These are phyloP conservation scores for Aplodontia rufa DNA, from an alignment of 2,113 vertebrate species.

Conservation along the genomic window DNA sequence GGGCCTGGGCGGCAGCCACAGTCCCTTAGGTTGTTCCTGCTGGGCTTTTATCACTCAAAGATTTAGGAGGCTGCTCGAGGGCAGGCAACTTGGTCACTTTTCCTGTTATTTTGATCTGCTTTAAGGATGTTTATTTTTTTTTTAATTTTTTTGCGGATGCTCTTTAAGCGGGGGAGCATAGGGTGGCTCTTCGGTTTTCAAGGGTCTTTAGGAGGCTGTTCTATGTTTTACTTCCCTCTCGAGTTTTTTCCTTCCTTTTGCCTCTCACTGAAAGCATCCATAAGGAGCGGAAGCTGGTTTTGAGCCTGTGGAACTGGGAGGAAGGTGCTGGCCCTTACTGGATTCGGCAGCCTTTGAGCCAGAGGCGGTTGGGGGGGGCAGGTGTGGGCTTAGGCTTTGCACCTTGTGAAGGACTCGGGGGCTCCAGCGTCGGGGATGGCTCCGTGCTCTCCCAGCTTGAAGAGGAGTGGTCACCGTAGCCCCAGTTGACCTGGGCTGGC, in stretches of 20 bases:
- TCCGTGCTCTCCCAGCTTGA: fast-evolving
- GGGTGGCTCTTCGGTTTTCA: background rate
- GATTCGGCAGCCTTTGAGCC: background rate
- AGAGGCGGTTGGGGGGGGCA: too few species aligned
- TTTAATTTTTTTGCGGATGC: background rate
- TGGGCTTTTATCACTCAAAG: conserved; percentile 24
- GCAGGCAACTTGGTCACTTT: background rate
- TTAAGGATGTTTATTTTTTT: background rate
- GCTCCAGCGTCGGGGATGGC: background rate
- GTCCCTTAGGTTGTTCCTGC: conserved; percentile 28
- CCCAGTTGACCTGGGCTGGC: fast-evolving
- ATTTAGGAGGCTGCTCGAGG: background rate
- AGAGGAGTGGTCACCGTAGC: fast-evolving
- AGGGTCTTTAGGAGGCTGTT: background rate
- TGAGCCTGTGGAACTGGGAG: background rate
- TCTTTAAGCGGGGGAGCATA: background rate
- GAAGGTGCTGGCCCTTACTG: background rate
- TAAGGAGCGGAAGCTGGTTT: background rate
- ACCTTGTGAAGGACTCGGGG: fast-evolving
- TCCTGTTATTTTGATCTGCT: background rate
- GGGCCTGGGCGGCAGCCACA: background rate
- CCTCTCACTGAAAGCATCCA: background rate
- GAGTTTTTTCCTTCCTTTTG: background rate
- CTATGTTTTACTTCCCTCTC: background rate
- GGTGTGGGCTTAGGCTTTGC: background rate